These are phyloP conservation scores for Epinotia bilunana DNA, from an alignment of 2,888 invertebrate species.

Conservation along the genomic window DNA sequence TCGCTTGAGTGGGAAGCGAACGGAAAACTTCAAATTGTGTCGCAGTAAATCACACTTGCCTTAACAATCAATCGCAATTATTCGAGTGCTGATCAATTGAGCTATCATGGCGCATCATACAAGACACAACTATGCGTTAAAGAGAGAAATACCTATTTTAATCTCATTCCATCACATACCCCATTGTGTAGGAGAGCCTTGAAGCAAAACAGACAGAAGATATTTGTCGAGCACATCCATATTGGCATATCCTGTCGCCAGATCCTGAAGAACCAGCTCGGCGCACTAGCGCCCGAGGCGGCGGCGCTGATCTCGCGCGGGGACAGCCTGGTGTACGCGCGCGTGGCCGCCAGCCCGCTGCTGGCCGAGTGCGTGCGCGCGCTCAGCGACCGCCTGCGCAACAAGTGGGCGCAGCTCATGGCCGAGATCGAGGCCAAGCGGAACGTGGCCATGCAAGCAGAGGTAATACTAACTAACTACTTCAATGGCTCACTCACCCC, in stretches of 20 bases:
- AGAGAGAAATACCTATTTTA: no score
- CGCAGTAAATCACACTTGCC: no score
- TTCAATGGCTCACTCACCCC: no score
- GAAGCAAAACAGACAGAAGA: neutral
- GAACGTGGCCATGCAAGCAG: slow-evolving; percentile 81
- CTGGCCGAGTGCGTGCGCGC: slow-evolving; percentile 84
- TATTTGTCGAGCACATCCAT: no score
- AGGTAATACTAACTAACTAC: slow-evolving; percentile 56
- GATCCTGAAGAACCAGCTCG: slow-evolving; percentile 86
- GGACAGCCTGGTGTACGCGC: slow-evolving; percentile 88
- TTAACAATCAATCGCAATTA: no score
- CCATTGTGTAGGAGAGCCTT: neutral
- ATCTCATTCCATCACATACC: no score
- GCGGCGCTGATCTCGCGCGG: slow-evolving; percentile 91
- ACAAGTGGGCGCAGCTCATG: slow-evolving; percentile 87
- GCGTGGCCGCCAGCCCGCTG: slow-evolving; percentile 74
- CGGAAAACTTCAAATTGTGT: no score
- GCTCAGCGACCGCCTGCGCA: slow-evolving; percentile 66
- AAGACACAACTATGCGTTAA: no score
- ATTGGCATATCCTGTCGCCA: slow-evolving; percentile 51
- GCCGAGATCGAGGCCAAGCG: slow-evolving; percentile 84
- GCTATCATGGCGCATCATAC: no score
- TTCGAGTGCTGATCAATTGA: no score
- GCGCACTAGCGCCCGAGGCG: slow-evolving; percentile 88
- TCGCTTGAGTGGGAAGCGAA: neutral